Evolutionary conservation across 1,140 invertebrate genomes (phyloP).

Genomic region (Berghia stephanieae): DNA sequence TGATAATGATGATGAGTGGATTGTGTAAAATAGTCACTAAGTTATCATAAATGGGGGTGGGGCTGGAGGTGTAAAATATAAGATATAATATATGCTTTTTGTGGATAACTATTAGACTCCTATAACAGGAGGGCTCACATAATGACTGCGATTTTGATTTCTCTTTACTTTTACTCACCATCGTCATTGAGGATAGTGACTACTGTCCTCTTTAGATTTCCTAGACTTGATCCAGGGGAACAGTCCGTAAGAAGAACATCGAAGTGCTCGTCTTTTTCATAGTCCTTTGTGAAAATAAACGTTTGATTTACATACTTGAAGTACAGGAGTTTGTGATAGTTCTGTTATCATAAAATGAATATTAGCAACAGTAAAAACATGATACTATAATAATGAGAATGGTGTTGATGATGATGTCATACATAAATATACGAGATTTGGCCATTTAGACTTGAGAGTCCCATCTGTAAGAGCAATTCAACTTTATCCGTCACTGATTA

Average conservation of each 20-base stretch:
- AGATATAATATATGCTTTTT: background rate
- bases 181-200: slow-evolving; percentile 78
- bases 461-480: no score
- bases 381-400: no score
- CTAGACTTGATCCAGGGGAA: slow-evolving; percentile 71
- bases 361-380: no score
- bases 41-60: background rate
- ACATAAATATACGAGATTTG: no score
- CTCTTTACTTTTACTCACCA: slow-evolving; percentile 65
- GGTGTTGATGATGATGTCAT: no score
- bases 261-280: slow-evolving; percentile 77
- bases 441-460: no score
- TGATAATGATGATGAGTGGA: background rate
- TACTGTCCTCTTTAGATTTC: slow-evolving; percentile 71
- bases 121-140: background rate
- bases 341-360: no score
- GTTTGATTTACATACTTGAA: no score
- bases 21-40: background rate
- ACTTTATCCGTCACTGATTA: no score
- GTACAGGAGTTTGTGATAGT: no score
- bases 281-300: no score
- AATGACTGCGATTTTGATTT: background rate
- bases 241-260: slow-evolving; percentile 71
- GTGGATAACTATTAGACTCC: background rate
- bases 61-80: background rate